Evolutionary conservation across 2,888 invertebrate genomes (phyloP).

Genomic region (Nomada flava): DNA sequence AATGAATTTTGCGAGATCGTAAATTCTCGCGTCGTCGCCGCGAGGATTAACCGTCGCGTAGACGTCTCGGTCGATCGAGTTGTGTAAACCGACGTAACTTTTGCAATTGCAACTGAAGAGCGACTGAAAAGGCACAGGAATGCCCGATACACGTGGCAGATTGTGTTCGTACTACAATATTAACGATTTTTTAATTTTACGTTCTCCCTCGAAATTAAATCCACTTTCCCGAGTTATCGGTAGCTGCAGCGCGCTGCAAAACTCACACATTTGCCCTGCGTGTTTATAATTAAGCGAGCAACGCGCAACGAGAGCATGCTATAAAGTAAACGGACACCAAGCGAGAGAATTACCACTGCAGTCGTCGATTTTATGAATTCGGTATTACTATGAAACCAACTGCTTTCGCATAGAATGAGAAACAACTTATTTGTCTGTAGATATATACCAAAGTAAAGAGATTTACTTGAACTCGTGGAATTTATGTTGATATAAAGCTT

Average conservation of each 20-base stretch:
- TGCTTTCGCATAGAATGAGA: neutral
- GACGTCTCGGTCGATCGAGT: too few relatives aligned
- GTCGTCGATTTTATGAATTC: neutral
- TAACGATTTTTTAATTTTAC: neutral
- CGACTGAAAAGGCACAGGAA: too few relatives aligned
- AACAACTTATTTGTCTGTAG: neutral
- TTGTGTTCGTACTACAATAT: too few relatives aligned
- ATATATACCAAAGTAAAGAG: too few relatives aligned
- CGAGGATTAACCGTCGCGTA: neutral
- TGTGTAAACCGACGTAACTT: slow-evolving; percentile 17
- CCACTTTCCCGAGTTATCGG: neutral
- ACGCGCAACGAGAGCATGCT: neutral
- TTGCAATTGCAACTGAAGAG: neutral
- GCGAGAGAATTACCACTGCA: neutral
- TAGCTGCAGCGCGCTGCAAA: neutral
- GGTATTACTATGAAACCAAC: neutral
- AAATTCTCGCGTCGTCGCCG: slow-evolving; percentile 1
- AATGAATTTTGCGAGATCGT: slow-evolving; percentile 37
- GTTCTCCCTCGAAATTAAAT: neutral
- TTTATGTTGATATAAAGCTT: too few relatives aligned
- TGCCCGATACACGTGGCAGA: too few relatives aligned
- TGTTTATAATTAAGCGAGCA: neutral
- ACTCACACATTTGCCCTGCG: neutral
- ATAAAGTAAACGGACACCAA: neutral
- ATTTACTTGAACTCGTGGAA: neutral